These are phyloP conservation scores for Euplagia quadripunctaria DNA, from an alignment of 2,888 invertebrate genomes.

Conservation along the genomic window DNA sequence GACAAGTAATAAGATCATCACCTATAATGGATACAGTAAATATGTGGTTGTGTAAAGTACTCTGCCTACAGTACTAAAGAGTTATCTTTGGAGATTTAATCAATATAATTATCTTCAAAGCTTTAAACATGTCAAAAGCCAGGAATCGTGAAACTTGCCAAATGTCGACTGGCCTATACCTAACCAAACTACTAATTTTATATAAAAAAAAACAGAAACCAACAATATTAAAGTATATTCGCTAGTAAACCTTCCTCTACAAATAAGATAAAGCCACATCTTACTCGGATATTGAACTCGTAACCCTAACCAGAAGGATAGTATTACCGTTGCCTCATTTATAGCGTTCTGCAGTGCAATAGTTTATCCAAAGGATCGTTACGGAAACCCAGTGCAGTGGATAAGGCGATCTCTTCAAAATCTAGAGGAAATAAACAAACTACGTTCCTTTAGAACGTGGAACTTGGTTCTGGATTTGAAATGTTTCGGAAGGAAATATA, in stretches of 20 bases:
- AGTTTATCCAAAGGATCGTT: slow-evolving; percentile 6
- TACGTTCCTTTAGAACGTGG: not conserved
- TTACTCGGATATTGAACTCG: slow-evolving; percentile 1
- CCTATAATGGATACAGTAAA: no score
- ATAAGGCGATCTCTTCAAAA: slow-evolving; percentile 4
- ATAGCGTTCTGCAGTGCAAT: slow-evolving; percentile 8
- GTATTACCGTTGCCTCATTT: slow-evolving; percentile 11
- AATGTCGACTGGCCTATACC: not conserved
- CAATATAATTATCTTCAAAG: no score
- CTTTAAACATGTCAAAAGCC: no score
- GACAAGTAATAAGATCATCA: no score
- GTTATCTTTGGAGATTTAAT: no score
- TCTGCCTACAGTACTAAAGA: no score
- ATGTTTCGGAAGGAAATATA: not conserved
- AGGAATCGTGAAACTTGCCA: not conserved
- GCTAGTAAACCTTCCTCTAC: not conserved
- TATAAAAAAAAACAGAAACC: not conserved
- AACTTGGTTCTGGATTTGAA: not conserved
- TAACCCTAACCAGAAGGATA: slow-evolving; percentile 3
- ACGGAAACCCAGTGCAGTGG: not conserved
- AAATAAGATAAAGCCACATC: not conserved
- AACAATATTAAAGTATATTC: not conserved
- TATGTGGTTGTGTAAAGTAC: no score
- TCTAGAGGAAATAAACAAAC: slow-evolving; percentile 1
- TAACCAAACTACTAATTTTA: not conserved